phyloP scores from a whole-genome alignment of 2,888 invertebrate species.

The Clistopyga incitator region DNA sequence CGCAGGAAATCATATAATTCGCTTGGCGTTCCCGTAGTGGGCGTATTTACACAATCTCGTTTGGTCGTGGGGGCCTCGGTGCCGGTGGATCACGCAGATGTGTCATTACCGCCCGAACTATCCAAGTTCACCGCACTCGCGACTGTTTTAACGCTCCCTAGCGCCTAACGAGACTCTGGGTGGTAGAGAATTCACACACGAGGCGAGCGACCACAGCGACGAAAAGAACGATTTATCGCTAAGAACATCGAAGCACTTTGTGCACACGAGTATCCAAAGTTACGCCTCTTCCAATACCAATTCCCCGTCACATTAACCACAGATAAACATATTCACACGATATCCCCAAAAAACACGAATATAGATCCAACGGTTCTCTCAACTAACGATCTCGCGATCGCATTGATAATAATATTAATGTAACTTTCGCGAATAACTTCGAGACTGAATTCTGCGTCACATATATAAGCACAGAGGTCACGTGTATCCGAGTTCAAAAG shows the following conservation, averaged over 20 bases:
- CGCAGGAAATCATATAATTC: constrained; percentile 39
- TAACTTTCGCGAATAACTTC: not conserved
- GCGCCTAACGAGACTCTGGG: constrained; percentile 4
- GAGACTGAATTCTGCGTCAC: not conserved
- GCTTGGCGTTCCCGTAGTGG: constrained; percentile 54
- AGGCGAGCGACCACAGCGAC: not conserved
- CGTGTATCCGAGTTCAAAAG: not conserved
- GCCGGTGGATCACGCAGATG: constrained; percentile 45
- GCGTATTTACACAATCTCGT: constrained; percentile 66
- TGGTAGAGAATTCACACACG: not conserved
- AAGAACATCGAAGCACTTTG: not conserved
- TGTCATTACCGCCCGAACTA: constrained; percentile 56
- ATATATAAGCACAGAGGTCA: constrained; percentile 2
- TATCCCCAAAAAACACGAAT: not conserved
- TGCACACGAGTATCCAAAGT: not conserved
- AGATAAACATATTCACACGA: not conserved
- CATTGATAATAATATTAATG: not conserved
- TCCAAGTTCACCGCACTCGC: constrained; percentile 14
- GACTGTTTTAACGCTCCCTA: constrained; percentile 3
- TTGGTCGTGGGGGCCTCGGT: constrained; percentile 14
- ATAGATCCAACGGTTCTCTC: too few species aligned
- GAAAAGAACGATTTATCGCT: not conserved
- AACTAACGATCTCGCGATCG: not conserved
- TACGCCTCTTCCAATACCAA: not conserved
- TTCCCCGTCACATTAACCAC: not conserved